Evolutionary conservation across 2,113 vertebrate species (phyloP).

Genomic region (human (Homo sapiens)): GRCh38 chr9:117800001-117800500

Average conservation of each 20-base stretch:
- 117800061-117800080: background rate
- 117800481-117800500: conserved; percentile 82
- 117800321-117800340: background rate
- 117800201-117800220: background rate
- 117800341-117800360: background rate
- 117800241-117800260: background rate
- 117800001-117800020: background rate
- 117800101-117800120: background rate
- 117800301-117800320: background rate
- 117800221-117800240: background rate
- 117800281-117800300: background rate
- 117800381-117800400: conserved; percentile 66
- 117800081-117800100: background rate
- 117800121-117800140: background rate
- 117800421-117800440: conserved; percentile 83
- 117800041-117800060: background rate
- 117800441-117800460: conserved; percentile 81
- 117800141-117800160: background rate
- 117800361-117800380: conserved; percentile 67
- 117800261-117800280: background rate
- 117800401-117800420: conserved; percentile 74
- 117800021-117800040: background rate
- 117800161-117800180: background rate
- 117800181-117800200: background rate
- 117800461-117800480: conserved; percentile 82